Percentiles rank a stretch among this genome's conserved stretches.
Evolutionary conservation across 2,797 vertebrate species (phyloP).

Genomic region (Macropus fuliginosus): DNA sequence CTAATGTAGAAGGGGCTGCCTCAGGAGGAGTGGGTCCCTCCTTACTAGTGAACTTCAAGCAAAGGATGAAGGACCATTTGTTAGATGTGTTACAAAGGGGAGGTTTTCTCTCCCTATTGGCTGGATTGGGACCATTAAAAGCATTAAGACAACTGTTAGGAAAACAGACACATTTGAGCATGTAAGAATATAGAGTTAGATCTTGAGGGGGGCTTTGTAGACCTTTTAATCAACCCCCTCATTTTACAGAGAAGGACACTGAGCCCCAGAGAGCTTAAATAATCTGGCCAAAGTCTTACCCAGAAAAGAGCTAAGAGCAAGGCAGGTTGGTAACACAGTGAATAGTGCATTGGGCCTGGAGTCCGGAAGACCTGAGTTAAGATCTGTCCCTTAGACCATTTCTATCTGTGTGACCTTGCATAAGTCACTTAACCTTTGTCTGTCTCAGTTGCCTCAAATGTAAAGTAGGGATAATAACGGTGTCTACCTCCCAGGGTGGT

Average conservation of each 20-base stretch:
- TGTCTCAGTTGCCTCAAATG: not conserved
- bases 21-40: not conserved
- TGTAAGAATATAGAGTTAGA: not conserved
- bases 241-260: not conserved
- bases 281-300: not conserved
- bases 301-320: not conserved
- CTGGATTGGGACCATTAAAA: not conserved
- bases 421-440: not conserved
- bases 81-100: not conserved
- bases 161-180: too few species aligned
- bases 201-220: not conserved
- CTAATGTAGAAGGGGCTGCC: not conserved
- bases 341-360: not conserved
- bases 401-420: not conserved
- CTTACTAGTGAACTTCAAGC: not conserved
- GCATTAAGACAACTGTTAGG: not conserved
- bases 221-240: not conserved
- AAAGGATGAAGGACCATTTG: not conserved
- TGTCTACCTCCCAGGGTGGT: not conserved
- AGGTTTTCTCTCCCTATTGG: not conserved
- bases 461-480: not conserved
- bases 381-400: not conserved
- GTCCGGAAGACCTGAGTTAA: not conserved
- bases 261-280: not conserved
- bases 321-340: not conserved